A percentile compares a stretch with the other conserved stretches of the same genome.
Evolutionary conservation across 2,797 vertebrate species (phyloP).

Genomic region (Australoheros facetus): DNA sequence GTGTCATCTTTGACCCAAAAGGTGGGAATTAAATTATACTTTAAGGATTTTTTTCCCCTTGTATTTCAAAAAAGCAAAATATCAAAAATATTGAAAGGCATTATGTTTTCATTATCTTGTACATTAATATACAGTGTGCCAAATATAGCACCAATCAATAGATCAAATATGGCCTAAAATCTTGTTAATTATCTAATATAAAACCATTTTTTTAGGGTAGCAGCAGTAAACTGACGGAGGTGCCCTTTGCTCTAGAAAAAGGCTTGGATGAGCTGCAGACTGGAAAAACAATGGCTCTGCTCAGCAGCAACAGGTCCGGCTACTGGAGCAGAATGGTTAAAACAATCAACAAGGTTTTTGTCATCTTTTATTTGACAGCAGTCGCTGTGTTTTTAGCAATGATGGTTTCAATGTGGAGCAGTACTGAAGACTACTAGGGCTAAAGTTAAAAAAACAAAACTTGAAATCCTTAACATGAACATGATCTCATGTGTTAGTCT

Average conservation of each 20-base stretch:
- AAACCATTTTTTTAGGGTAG: slow-evolving; percentile 28
- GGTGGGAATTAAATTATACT: slow-evolving; percentile 9
- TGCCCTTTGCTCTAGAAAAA: slow-evolving; percentile 19
- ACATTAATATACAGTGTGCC: neutral
- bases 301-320: slow-evolving; percentile 14
- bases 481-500: neutral
- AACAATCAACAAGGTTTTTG: slow-evolving; percentile 62
- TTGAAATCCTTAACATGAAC: neutral
- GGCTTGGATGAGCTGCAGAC: slow-evolving; percentile 59
- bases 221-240: slow-evolving; percentile 19
- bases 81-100: neutral
- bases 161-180: neutral
- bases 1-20: slow-evolving; percentile 6
- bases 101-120: neutral
- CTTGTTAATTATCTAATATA: neutral
- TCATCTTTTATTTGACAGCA: slow-evolving; percentile 55
- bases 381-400: slow-evolving; percentile 53
- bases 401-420: slow-evolving; percentile 57
- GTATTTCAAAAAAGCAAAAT: accelerated
- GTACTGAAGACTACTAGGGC: neutral
- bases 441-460: neutral
- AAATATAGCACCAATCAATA: accelerated
- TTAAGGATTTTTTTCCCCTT: too few relatives aligned
- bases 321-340: slow-evolving; percentile 63
- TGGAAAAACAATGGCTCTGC: neutral